Evolutionary conservation across 2,113 vertebrate species (phyloP).

Genomic region (Ammodytes marinus): DNA sequence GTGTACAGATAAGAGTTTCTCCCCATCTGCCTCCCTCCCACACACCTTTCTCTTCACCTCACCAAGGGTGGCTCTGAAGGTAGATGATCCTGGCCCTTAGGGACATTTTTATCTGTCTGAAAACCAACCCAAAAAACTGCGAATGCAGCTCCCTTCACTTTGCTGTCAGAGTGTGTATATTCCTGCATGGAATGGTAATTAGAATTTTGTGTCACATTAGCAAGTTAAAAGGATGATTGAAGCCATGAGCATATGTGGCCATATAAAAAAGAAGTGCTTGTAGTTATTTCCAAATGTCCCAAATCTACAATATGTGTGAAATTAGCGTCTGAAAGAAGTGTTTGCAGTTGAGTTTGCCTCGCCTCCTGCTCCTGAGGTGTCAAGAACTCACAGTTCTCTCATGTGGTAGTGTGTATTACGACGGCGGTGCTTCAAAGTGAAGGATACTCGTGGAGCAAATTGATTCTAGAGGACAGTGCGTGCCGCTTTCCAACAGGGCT

Average conservation of each 20-base stretch:
- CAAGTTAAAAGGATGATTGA: neutral
- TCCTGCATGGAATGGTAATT: neutral
- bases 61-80: constrained; percentile 38
- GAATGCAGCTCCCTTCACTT: neutral
- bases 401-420: constrained; percentile 42
- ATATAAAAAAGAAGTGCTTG: neutral
- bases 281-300: neutral
- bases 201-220: neutral
- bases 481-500: constrained; percentile 13
- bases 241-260: neutral
- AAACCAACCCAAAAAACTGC: constrained; percentile 20
- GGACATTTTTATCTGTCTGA: constrained; percentile 9
- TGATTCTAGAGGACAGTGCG: constrained; percentile 40
- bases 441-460: constrained; percentile 51
- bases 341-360: neutral
- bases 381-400: constrained; percentile 6
- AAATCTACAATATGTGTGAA: constrained; percentile 21
- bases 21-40: constrained; percentile 13
- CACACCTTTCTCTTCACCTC: constrained; percentile 26
- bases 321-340: neutral
- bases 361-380: neutral
- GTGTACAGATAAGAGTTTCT: constrained; percentile 42
- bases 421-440: constrained; percentile 48
- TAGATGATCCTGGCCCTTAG: neutral
- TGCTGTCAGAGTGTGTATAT: neutral